Evolutionary conservation across 2,113 vertebrate species (phyloP).

Genomic region (Pollimyrus isidori): DNA sequence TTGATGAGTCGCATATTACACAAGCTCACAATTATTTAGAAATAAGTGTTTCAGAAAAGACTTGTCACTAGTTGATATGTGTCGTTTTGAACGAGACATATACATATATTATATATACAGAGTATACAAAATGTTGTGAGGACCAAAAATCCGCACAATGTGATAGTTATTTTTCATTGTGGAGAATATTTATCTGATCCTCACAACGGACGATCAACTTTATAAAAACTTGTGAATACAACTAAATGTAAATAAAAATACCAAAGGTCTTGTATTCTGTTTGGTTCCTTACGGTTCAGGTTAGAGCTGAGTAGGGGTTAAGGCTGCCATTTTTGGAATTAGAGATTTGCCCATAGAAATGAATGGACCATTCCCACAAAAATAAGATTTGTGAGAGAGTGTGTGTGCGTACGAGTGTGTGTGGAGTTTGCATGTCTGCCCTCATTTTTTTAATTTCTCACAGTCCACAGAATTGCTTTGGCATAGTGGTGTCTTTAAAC

Average conservation of each 20-base stretch:
- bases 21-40: slow-evolving; percentile 7
- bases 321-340: neutral
- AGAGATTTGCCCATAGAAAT: neutral
- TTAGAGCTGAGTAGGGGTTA: neutral
- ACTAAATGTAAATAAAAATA: neutral
- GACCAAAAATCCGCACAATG: too few species aligned
- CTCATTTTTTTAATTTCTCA: neutral
- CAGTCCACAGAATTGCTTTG: neutral
- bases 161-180: too few species aligned
- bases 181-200: too few species aligned
- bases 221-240: neutral
- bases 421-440: neutral
- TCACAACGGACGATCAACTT: neutral
- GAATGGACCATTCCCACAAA: neutral
- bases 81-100: neutral
- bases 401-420: neutral
- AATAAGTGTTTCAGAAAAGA: neutral
- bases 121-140: too few species aligned
- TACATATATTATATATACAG: too few species aligned
- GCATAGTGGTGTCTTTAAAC: neutral
- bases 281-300: neutral
- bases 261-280: neutral
- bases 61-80: neutral
- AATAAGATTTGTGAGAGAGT: neutral
- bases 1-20: neutral